These are phyloP conservation scores for Schlechtendalia chinensis DNA, from an alignment of 1,140 invertebrate species.

Conservation along the genomic window DNA sequence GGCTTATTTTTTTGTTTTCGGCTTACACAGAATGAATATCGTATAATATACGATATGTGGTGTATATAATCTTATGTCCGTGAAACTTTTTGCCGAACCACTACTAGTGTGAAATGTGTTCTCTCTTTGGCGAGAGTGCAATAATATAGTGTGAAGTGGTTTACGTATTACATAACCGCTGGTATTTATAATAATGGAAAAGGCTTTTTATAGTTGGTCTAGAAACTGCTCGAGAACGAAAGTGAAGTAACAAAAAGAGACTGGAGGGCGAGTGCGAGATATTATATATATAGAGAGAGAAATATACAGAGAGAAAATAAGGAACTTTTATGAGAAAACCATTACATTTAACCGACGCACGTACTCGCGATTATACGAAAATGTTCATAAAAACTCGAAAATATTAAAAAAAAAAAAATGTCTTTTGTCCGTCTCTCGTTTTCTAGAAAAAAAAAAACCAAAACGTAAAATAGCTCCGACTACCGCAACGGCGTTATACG, in stretches of 20 bases:
- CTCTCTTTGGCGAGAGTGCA: background rate
- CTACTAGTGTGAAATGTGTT: background rate
- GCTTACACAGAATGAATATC: background rate
- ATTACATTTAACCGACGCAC: background rate
- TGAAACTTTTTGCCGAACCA: background rate
- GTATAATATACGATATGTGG: background rate
- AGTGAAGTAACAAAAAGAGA: background rate
- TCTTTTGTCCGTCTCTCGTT: background rate
- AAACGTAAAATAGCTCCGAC: constrained; percentile 16
- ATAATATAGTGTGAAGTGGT: constrained; percentile 24
- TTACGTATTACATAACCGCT: background rate
- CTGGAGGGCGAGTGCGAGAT: no score
- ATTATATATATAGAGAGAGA: background rate
- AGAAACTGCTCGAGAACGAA: background rate
- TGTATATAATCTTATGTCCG: background rate
- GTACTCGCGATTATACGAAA: background rate
- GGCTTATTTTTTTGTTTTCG: constrained; percentile 7
- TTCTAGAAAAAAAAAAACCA: background rate
- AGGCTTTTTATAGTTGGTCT: background rate
- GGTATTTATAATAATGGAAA: constrained; percentile 15
- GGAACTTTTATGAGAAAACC: constrained; percentile 17
- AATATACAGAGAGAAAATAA: background rate
- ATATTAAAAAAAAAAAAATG: background rate
- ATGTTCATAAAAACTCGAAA: background rate
- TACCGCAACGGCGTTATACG: background rate